A percentile compares a stretch with the other conserved stretches of the same genome.
Conservation (phyloP, 2,113 vertebrate genomes). For the Coptodon rendalli region DNA sequence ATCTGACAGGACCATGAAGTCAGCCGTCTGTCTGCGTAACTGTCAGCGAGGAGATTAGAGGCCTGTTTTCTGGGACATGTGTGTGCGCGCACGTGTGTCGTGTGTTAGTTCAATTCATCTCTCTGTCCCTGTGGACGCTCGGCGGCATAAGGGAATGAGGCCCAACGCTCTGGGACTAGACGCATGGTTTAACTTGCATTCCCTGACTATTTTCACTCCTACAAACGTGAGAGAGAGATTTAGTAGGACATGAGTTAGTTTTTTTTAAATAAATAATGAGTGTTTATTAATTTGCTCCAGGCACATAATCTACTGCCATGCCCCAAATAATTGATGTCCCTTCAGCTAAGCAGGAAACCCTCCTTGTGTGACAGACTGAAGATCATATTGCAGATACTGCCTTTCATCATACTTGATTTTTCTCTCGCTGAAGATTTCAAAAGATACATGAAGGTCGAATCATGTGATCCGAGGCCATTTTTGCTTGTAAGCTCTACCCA, state of each 20-base stretch:
- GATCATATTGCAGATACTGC: background rate
- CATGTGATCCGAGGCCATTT: background rate
- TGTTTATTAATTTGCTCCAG: slow-evolving; percentile 10
- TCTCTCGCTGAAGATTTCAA: background rate
- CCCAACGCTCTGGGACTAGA: slow-evolving; percentile 8
- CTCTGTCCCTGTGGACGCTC: background rate
- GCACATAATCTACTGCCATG: background rate
- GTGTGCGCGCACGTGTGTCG: background rate
- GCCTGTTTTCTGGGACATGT: slow-evolving; percentile 7
- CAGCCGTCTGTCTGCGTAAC: background rate
- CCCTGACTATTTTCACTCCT: background rate
- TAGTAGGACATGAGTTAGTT: slow-evolving; percentile 6
- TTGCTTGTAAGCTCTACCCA: background rate
- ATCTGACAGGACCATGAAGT: slow-evolving; percentile 17
- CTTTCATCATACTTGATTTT: background rate
- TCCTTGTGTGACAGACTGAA: background rate
- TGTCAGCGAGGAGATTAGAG: slow-evolving; percentile 23
- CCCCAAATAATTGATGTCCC: background rate
- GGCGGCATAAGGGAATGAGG: background rate
- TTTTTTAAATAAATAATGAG: background rate
- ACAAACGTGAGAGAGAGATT: slow-evolving; percentile 4
- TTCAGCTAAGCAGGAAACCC: background rate
- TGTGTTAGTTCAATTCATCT: background rate
- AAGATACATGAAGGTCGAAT: background rate
- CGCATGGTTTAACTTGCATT: background rate